These are phyloP conservation scores for Alligator mississippiensis DNA, from an alignment of 2,113 vertebrate species.

Conservation along the genomic window DNA sequence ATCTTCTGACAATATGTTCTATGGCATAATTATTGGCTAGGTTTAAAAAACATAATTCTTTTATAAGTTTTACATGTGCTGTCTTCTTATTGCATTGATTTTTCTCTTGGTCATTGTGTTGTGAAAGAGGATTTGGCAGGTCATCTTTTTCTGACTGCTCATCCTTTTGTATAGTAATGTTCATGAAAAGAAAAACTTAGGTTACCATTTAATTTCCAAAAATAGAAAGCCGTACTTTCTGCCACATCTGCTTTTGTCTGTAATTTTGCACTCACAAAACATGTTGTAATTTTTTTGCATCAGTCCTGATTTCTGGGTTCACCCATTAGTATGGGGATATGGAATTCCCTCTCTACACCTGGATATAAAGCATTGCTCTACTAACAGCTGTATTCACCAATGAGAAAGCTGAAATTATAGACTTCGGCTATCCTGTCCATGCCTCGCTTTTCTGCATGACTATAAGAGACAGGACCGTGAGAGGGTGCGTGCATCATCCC, in stretches of 20 bases:
- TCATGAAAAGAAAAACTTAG: background rate
- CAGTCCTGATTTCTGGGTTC: background rate
- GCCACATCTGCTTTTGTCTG: background rate
- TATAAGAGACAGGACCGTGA: no score
- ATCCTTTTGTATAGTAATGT: background rate
- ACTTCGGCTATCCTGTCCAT: slow-evolving; percentile 5
- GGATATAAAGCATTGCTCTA: slow-evolving; percentile 33
- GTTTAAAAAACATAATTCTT: background rate
- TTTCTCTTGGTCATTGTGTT: background rate
- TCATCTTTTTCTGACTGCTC: background rate
- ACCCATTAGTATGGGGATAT: slow-evolving; percentile 23
- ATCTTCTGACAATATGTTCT: background rate
- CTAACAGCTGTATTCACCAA: background rate
- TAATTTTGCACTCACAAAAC: background rate
- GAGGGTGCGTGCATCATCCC: no score
- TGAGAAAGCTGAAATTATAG: background rate
- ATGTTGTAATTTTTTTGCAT: background rate
- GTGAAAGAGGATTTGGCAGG: background rate
- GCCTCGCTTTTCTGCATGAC: no score
- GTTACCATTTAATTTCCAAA: background rate
- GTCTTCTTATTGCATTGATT: background rate
- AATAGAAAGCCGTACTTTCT: background rate
- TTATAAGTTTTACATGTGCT: background rate
- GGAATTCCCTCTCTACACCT: background rate
- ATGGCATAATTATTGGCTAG: background rate